These are phyloP conservation scores for Collichthys lucidus DNA, from an alignment of 2,113 vertebrate species.

Conservation along the genomic window DNA sequence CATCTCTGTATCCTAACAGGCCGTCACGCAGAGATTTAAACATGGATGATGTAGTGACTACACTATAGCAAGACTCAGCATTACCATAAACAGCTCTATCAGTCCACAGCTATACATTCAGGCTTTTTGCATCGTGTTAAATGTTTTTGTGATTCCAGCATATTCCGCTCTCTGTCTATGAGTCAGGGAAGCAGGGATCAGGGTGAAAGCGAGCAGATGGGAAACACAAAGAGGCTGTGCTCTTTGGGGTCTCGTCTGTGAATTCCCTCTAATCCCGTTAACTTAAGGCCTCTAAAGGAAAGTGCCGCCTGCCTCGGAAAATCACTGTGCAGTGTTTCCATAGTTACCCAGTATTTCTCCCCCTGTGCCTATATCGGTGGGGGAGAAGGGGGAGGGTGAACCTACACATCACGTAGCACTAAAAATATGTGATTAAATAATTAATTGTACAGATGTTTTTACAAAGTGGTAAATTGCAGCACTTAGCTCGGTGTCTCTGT, in stretches of 20 bases:
- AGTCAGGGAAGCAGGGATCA: neutral
- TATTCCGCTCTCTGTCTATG: neutral
- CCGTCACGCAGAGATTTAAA: constrained; percentile 14
- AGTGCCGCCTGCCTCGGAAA: constrained; percentile 30
- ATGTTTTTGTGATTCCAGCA: neutral
- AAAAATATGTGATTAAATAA: constrained; percentile 34
- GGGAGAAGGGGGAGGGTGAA: constrained; percentile 12
- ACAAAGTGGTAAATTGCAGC: constrained; percentile 29
- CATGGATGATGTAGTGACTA: constrained; percentile 4
- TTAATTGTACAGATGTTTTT: constrained; percentile 38
- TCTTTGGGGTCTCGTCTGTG: constrained; percentile 43
- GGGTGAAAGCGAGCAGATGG: constrained; percentile 3
- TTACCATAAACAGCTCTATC: neutral
- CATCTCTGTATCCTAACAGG: constrained; percentile 15
- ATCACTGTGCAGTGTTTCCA: constrained; percentile 67
- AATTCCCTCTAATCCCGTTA: constrained; percentile 69
- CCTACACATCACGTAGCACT: constrained; percentile 18
- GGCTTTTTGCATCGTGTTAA: neutral
- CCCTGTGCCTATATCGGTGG: constrained; percentile 17
- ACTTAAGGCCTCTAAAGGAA: constrained; percentile 54
- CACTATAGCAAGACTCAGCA: neutral
- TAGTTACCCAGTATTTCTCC: constrained; percentile 63
- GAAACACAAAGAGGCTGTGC: constrained; percentile 37
- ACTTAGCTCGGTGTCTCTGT: constrained; percentile 2
- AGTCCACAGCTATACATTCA: neutral